These are phyloP conservation scores for Poecilia gillii DNA, from an alignment of 2,797 vertebrate species.

Conservation along the genomic window DNA sequence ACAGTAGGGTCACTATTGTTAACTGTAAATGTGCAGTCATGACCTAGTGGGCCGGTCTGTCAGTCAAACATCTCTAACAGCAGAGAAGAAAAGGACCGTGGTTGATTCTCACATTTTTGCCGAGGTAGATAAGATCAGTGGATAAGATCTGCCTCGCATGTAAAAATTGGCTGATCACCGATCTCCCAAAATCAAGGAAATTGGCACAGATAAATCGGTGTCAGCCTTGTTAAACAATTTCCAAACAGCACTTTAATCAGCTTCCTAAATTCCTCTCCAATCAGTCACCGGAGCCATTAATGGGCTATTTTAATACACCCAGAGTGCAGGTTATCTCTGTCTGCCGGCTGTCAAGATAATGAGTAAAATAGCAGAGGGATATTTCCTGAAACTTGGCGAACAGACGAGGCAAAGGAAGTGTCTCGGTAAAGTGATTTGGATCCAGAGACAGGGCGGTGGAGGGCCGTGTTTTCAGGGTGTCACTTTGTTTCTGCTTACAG, in stretches of 20 bases:
- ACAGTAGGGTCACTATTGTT: too few relatives aligned
- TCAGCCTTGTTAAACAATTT: background rate
- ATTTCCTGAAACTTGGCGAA: background rate
- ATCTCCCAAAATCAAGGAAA: too few relatives aligned
- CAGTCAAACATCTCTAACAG: too few relatives aligned
- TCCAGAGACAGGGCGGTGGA: background rate
- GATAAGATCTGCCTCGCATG: too few relatives aligned
- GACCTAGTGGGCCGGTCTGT: too few relatives aligned
- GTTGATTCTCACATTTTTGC: too few relatives aligned
- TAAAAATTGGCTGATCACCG: too few relatives aligned
- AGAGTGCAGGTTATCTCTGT: background rate
- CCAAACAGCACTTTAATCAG: background rate
- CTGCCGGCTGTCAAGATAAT: background rate
- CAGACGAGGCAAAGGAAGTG: background rate
- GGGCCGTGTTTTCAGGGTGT: background rate
- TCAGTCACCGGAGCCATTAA: background rate
- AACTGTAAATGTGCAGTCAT: too few relatives aligned
- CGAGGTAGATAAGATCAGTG: too few relatives aligned
- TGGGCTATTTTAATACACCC: background rate
- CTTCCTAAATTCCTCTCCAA: background rate
- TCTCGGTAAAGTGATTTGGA: background rate
- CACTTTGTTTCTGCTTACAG: background rate
- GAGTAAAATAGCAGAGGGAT: background rate
- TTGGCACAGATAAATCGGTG: background rate
- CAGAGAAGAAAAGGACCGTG: too few relatives aligned